Base-by-base conservation (phyloP, 1,140 invertebrate species). In the Drosophila quadrilineata region DNA sequence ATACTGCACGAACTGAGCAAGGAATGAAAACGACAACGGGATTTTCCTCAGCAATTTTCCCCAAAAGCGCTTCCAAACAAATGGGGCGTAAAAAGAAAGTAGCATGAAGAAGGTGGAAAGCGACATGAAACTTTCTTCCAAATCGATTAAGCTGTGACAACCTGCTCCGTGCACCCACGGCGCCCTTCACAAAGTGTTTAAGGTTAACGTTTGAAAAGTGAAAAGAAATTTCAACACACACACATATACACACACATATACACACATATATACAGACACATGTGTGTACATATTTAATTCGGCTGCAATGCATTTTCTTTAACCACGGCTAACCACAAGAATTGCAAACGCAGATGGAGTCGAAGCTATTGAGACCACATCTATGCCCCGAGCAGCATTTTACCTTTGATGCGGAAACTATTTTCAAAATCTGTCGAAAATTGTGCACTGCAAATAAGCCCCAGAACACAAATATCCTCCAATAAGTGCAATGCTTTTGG, bases 61-160 rank as follows among this genome's bases (percentile, higher is more conserved):
- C n/a, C 60, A 22, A 16, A 43, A 50, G 9, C 43, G 36, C 40
- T 40, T 43, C 16, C 46, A 31, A 82, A 50, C 77, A 77, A 84
- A 84, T 84, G 73, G 79, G 82, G 79, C 77, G 77, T 84, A 53
- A 84, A 84, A 82, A 79, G 74, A 80, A 80, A 65, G 60, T 79
- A 69, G 59, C 65, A 79, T 69, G 64, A 53, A 68, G 56, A 63
- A n/a, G 77, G 77, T 66, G 41, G 71, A 60, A 59, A 59, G 52
- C 68, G 65, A 76, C 76, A 82, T 62, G 72, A 67, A 82, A 80
- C 67, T 75, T 82, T 80, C 41, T 72, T 75, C 68, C 72, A 76
- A 82, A 82, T 82, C 76, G 76, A 82, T 82, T 82, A 82, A 84
- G 76, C 76, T 82, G 77, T 71, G 76, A 82, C 76, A 82, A 82